These are phyloP conservation scores for Malthinus flaveolus DNA, from an alignment of 2,888 invertebrate genomes.

Conservation along the genomic window DNA sequence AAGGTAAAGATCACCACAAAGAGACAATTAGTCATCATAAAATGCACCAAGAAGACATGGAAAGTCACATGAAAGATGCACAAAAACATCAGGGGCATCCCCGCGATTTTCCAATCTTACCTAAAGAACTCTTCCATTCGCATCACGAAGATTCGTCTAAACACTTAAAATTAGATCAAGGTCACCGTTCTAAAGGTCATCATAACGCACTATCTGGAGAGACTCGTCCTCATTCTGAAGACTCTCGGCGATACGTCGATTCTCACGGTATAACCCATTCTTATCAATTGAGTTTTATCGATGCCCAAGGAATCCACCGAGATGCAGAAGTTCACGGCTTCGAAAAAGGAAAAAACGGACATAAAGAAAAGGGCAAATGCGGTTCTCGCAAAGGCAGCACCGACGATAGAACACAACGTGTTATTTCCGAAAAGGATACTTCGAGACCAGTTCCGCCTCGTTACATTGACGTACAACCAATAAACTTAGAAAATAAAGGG, in stretches of 20 bases:
- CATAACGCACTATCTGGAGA: slow-evolving; percentile 28
- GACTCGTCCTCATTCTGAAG: slow-evolving; percentile 35
- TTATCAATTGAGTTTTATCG: slow-evolving; percentile 52
- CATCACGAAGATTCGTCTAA: slow-evolving; percentile 15
- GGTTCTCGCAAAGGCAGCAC: slow-evolving; percentile 20
- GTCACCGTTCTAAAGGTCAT: slow-evolving; percentile 38
- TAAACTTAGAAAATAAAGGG: slow-evolving; percentile 50
- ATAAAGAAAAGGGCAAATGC: slow-evolving; percentile 28
- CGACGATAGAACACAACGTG: slow-evolving; percentile 6
- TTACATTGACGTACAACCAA: slow-evolving; percentile 50
- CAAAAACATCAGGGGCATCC: slow-evolving; percentile 41
- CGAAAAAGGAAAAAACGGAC: slow-evolving; percentile 30
- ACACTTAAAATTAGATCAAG: slow-evolving; percentile 27
- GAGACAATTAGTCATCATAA: slow-evolving; percentile 34
- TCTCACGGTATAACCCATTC: slow-evolving; percentile 51
- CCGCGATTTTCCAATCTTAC: slow-evolving; percentile 49
- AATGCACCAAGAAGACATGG: slow-evolving; percentile 36
- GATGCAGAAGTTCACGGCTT: slow-evolving; percentile 51
- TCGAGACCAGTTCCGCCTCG: slow-evolving; percentile 48
- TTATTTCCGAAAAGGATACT: slow-evolving; percentile 27
- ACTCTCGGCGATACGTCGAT: slow-evolving; percentile 48
- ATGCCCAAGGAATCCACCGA: slow-evolving; percentile 51
- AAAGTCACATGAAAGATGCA: slow-evolving; percentile 38
- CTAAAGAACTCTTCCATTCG: slow-evolving; percentile 37
- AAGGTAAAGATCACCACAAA: slow-evolving; percentile 42